These are phyloP conservation scores for Coracias cyanogaster DNA, from an alignment of 2,797 vertebrate species.

Conservation along the genomic window DNA sequence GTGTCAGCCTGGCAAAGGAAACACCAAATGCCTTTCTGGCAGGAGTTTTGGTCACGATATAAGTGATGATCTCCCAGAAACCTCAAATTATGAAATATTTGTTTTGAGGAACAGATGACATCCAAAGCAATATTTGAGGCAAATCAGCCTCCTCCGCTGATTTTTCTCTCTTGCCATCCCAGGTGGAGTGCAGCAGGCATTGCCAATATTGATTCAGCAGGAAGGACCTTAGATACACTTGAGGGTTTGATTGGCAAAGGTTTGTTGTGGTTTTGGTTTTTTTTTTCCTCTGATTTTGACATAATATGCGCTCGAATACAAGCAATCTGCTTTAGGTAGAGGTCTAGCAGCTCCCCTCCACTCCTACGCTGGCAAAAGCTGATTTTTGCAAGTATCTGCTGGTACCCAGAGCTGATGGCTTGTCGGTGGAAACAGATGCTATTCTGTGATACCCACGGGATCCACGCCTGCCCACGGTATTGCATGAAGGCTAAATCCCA, in stretches of 20 bases:
- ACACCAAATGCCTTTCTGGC: neutral
- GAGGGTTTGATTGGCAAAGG: neutral
- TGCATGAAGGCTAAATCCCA: neutral
- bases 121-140: neutral
- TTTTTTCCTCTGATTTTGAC: neutral
- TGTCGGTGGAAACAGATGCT: neutral
- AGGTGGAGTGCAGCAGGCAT: neutral
- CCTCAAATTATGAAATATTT: neutral
- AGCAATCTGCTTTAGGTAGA: neutral
- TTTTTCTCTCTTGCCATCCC: neutral
- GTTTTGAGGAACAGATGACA: neutral
- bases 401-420: neutral
- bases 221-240: neutral
- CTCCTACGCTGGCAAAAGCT: neutral
- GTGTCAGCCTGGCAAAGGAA: neutral
- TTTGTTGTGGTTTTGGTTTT: neutral
- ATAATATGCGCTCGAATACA: neutral
- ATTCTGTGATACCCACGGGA: neutral
- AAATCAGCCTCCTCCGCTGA: neutral
- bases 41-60: neutral
- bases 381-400: neutral
- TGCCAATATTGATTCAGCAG: neutral
- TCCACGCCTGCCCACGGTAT: accelerated
- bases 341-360: neutral
- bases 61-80: neutral